Evolutionary conservation across 2,797 vertebrate species (phyloP), one percentile per base, ranked within the genome.

Genomic region (Labroides dimidiatus): DNA sequence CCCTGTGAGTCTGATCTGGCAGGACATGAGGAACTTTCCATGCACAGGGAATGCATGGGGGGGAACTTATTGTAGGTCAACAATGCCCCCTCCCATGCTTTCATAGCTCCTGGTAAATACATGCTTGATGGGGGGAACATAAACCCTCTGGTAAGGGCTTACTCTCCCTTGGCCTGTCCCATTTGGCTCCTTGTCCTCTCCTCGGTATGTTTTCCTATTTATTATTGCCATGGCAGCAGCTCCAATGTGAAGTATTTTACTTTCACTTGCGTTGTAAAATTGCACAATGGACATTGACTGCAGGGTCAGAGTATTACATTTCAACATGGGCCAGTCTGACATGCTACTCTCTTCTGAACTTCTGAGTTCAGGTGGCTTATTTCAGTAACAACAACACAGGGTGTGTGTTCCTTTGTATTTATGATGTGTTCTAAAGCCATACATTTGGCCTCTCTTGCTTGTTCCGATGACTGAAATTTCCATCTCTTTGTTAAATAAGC

Each of bases 21-120:
- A 88, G 89, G 71, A 66, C 68, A 67, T 10, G n/a, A 73, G 67
- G 87, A 89, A 89, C 80, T 91, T 91, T 92, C 92, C 91, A 68
- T 86, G 60, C 42, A 36, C 64, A 44, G 55, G 51, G 57, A 61
- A 69, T 73, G 70, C 65, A 50, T 43, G 65, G 77, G 64, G 56
- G 64, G 56, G 60, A 64, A 77, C 73, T 67, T 50, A 75, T 86
- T 83, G 71, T 69, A 85, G 84, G 86, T 91, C 86, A 89, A 70
- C 77, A 73, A 64, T 71, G 78, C 54, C 20, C 12, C 47, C 71
- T 69, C 68, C 65, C 44, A 47, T 49, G 68, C 47, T 77, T 82
- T 69, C 72, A 88, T 63, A 64, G 76, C 60, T 80, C 52, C 69
- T 87, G 47, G 53, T 60, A 72, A 68, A 82, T 64, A 55, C 45